Conservation (phyloP, 2,113 vertebrate species). For the Sinocyclocheilus anshuiensis region DNA sequence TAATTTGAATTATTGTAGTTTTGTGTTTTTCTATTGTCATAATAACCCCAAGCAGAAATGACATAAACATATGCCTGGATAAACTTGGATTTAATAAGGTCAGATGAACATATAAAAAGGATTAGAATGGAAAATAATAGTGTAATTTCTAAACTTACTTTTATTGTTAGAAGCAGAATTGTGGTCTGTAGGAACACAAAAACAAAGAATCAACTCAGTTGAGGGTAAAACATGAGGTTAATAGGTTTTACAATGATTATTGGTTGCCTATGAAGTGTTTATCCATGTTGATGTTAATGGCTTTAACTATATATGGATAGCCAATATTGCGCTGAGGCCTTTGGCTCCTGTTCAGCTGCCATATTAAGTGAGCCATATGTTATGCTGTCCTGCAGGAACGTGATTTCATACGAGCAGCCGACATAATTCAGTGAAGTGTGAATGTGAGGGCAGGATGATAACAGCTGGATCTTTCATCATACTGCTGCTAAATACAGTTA, state of each 20-base stretch:
- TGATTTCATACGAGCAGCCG: neutral
- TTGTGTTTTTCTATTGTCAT: too few species aligned
- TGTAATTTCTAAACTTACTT: too few species aligned
- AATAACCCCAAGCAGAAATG: too few species aligned
- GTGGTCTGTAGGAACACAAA: too few species aligned
- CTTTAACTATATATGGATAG: neutral
- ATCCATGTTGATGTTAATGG: neutral
- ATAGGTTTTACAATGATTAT: neutral
- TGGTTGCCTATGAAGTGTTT: neutral
- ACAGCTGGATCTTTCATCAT: slow-evolving; percentile 10
- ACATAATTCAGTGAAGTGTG: neutral
- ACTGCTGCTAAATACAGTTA: slow-evolving; percentile 15
- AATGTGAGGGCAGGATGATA: neutral
- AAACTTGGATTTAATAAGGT: too few species aligned
- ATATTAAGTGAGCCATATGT: slow-evolving; percentile 13
- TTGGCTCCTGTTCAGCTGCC: slow-evolving; percentile 25
- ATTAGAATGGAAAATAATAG: too few species aligned
- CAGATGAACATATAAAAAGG: too few species aligned
- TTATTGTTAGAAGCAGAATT: too few species aligned
- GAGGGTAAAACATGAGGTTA: too few species aligned
- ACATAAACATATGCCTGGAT: too few species aligned
- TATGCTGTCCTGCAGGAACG: neutral
- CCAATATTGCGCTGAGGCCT: neutral
- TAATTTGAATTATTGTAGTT: too few species aligned
- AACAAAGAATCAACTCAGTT: too few species aligned